Base-by-base conservation (phyloP, 2,888 invertebrate species). In the Aphidius colemani region DNA sequence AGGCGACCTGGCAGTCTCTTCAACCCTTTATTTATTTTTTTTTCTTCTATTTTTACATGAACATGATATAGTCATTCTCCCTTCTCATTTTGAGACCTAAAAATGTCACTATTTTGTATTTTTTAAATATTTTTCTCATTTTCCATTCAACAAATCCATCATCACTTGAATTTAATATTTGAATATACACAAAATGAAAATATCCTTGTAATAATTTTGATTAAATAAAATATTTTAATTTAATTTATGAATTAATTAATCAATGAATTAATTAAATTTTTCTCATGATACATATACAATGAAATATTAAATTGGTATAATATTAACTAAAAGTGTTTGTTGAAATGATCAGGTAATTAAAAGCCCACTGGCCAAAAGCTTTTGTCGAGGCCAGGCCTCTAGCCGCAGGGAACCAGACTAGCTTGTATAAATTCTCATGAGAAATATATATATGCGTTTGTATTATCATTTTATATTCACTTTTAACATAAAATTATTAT, bases 351-450 rank as follows among this genome's bases (percentile, higher is more conserved):
- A 57, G 57, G 57, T 46, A 46, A 57, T 57, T 57, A 57, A 45
- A 57, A 57, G 30, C 30, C 30, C 46, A 46, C 57, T 57, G n/a
- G 63, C 63, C 66, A 60, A 60, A 64, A 66, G 63, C 63, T 64
- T 68, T 68, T 63, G 67, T 68, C 58, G 62, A 67, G 61, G 57
- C 44, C 56, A 64, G 53, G 58, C 56, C 53, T 66, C 61, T 66
- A 58, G 66, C 60, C 66, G 43, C 43, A 55, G 60, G 50, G 53
- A 45, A 49, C 44, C 53, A 13, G 49, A 59, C 55, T 18, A 53
- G 13, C 62, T 61, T 56, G 59, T 56, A 50, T 59, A 65, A 65
- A 56, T 53, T 45, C 43, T 62, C 18, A 13, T n/a, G 50, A 56
- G 53, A 41, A 11, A 59, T 48, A 53, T 39, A 53, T 45, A 41